Conservation (phyloP, 2,113 vertebrate genomes). For the Dicrurus megarhynchus region DNA sequence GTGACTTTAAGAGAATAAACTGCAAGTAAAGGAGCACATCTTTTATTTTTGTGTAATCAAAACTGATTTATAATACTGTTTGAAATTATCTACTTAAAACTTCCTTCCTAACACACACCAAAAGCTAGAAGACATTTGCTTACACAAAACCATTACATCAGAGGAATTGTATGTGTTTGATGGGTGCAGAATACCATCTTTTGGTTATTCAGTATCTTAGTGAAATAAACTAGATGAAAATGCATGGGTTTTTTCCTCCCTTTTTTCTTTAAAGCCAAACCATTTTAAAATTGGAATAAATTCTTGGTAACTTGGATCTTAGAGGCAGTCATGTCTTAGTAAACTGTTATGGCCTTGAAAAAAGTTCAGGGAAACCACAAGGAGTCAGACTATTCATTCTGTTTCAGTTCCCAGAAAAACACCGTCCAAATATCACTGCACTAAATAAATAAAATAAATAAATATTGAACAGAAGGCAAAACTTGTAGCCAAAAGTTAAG, state of each 20-base stretch:
- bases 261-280: neutral
- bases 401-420: neutral
- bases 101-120: neutral
- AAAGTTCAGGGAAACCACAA: conserved; percentile 26
- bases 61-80: neutral
- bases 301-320: neutral
- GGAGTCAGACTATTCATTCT: conserved; percentile 6
- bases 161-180: neutral
- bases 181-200: neutral
- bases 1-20: neutral
- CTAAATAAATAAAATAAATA: conserved; percentile 20
- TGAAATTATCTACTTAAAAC: neutral
- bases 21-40: neutral
- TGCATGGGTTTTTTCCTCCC: neutral
- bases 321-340: neutral
- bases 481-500: neutral
- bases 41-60: neutral
- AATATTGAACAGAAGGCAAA: conserved; percentile 14
- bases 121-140: neutral
- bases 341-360: conserved; percentile 31
- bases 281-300: neutral
- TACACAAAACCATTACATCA: neutral
- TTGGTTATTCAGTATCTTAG: neutral
- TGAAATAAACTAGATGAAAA: neutral
- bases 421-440: neutral